Percentiles rank a stretch among this genome's conserved stretches.
Conservation (phyloP, 2,113 vertebrate species). For the Sinosuthora webbiana region DNA sequence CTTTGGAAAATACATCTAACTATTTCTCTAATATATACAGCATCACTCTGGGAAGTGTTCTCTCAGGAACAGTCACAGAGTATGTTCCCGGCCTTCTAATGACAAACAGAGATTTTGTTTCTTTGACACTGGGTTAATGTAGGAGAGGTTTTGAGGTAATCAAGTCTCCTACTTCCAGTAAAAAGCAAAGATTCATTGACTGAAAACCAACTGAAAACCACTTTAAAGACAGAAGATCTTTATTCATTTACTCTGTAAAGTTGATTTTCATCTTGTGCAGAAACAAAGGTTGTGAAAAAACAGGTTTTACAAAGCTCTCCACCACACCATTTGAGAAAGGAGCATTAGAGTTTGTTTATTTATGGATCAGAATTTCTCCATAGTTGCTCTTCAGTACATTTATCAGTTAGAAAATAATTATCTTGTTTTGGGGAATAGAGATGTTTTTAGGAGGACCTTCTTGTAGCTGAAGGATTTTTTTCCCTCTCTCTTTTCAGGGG, state of each 20-base stretch:
- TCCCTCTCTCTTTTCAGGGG: neutral
- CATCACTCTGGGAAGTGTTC: neutral
- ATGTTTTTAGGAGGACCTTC: neutral
- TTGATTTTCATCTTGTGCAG: neutral
- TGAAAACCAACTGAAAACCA: neutral
- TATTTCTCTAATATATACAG: neutral
- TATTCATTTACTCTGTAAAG: neutral
- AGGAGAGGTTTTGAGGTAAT: neutral
- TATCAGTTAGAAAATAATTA: neutral
- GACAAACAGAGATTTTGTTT: slow-evolving; percentile 7
- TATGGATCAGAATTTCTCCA: neutral
- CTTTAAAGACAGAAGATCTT: neutral
- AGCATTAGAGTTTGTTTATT: neutral
- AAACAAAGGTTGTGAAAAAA: neutral
- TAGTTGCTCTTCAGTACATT: neutral
- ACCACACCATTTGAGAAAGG: neutral
- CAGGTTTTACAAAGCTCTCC: neutral
- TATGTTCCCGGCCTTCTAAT: neutral
- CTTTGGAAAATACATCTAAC: neutral
- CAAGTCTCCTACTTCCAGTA: neutral
- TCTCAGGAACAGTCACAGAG: neutral
- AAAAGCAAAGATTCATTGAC: neutral
- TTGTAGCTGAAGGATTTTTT: neutral
- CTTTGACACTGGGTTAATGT: neutral
- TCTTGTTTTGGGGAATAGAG: neutral